Evolutionary conservation across 2,797 vertebrate genomes (phyloP).

Genomic region (Tangara arthus): DNA sequence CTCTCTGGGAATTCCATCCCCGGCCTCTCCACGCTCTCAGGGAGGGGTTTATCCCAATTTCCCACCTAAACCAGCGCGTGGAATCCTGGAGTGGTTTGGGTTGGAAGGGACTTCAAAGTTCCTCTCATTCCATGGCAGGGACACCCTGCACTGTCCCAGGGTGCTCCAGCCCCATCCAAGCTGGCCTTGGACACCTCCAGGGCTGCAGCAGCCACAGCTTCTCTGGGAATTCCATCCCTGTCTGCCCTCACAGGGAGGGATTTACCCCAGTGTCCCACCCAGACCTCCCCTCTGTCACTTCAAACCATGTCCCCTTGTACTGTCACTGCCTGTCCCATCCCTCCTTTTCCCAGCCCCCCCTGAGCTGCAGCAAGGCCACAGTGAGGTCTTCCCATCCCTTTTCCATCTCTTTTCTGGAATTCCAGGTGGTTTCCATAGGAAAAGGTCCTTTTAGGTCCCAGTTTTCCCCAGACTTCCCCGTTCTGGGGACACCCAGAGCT

Average conservation of each 20-base stretch:
- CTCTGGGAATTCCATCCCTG: not conserved
- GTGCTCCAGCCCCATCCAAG: accelerated
- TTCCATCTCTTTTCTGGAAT: accelerated
- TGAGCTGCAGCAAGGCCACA: not conserved
- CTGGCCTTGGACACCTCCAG: not conserved
- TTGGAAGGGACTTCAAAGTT: not conserved
- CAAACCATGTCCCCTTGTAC: not conserved
- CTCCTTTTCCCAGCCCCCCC: not conserved
- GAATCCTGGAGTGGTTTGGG: not conserved
- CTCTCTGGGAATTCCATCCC: not conserved
- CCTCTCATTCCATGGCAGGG: not conserved
- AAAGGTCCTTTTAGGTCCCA: accelerated
- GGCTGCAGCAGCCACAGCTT: not conserved
- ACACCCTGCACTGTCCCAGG: not conserved
- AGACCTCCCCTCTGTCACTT: not conserved
- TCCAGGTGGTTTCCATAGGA: not conserved
- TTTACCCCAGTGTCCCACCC: not conserved
- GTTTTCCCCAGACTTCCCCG: not conserved
- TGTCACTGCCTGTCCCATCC: not conserved
- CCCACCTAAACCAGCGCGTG: not conserved
- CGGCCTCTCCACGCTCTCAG: not conserved
- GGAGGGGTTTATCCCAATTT: not conserved
- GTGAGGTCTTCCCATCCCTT: not conserved
- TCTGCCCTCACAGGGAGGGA: not conserved
- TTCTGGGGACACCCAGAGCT: not conserved